Evolutionary conservation across 2,888 invertebrate species (phyloP), one percentile per base, ranked within the genome.

Genomic region (Netelia virgata): DNA sequence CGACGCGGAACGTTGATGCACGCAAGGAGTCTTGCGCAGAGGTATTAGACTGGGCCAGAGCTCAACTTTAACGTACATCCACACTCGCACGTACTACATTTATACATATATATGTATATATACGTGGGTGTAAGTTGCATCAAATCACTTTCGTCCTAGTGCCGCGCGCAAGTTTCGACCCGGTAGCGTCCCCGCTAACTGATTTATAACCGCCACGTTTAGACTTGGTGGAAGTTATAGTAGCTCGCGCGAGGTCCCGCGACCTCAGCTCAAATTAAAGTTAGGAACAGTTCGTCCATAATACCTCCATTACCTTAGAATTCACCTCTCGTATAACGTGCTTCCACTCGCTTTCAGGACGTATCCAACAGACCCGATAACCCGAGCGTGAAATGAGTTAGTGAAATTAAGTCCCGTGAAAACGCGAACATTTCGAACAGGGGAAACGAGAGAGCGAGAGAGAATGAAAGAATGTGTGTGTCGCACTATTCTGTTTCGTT

Each of bases 261-360:
- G 84, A 87, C 86, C 85, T 87, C 86, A 86, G 85, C 83, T 86
- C 82, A 84, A 87, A 87, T 87, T 87, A 86, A 88, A 87, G 87
- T 88, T 88, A 82, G 87, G 85, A 88, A 87, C 81, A 87, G 85
- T 87, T 87, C 83, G 87, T 86, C 86, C 86, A 87, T 86, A 86
- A 87, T 85, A 86, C 87, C 81, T 81, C 86, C 85, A 87, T 87
- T 87, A 85, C 85, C 86, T 86, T 87, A 87, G 86, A 87, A 86
- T 87, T 87, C 86, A 87, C 84, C 79, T 85, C 83, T 81, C 80
- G 82, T 41, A 78, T 84, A 82, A 87, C 87, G 87, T 87, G 86
- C 86, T 73, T 70, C 73, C 50, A 50, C 63, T 68, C 50, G 63
- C 66, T 59, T 61, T 43, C 63, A 73, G 64, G 70, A 76, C 74